A percentile compares a stretch with the other conserved stretches of the same genome.
Conservation (phyloP, 2,113 vertebrate species). For the Romanogobio albipinnatus region DNA sequence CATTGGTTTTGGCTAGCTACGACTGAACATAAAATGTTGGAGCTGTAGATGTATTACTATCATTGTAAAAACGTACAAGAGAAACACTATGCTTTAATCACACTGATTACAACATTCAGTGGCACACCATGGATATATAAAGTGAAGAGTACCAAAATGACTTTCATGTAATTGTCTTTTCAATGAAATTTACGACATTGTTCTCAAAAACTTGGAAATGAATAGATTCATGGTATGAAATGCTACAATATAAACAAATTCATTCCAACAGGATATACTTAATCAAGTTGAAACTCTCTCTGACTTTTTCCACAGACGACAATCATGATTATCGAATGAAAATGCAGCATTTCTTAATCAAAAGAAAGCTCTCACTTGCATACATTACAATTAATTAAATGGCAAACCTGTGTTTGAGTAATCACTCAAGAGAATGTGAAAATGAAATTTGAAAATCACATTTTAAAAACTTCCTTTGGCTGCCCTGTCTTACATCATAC, state of each 20-base stretch:
- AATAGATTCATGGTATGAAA: conserved; percentile 1
- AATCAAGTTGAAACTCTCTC: background rate
- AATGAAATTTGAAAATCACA: background rate
- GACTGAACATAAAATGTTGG: conserved; percentile 34
- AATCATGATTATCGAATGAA: background rate
- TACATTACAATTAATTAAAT: background rate
- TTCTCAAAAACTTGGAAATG: background rate
- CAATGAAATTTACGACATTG: background rate
- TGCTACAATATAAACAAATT: background rate
- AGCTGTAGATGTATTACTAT: conserved; percentile 26
- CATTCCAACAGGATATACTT: background rate
- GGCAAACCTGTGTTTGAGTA: background rate
- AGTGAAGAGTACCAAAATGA: background rate
- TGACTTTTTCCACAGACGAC: background rate
- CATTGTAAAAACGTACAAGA: conserved; percentile 24
- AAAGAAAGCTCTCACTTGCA: background rate
- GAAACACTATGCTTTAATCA: background rate
- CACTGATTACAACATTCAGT: background rate
- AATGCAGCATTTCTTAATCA: background rate
- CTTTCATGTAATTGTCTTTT: conserved; percentile 21
- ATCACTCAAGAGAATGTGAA: background rate
- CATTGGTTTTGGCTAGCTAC: background rate
- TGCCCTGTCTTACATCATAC: too few species aligned
- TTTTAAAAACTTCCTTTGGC: background rate
- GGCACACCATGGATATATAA: background rate